Conservation (phyloP, 1,140 invertebrate species). For the Bombus turneri region DNA sequence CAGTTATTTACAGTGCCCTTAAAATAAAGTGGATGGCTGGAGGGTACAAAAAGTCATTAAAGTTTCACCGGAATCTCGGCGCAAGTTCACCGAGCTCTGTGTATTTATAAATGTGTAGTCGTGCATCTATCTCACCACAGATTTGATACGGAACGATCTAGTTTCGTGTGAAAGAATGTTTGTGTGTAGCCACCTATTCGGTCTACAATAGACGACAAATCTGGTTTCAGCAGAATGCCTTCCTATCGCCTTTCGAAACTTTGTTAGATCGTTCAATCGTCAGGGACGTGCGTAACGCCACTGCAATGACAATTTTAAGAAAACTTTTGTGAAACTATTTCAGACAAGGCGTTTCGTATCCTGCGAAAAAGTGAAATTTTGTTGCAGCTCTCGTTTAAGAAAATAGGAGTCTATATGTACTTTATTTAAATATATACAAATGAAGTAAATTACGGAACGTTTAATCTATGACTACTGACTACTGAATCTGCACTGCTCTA, state of each 20-base stretch:
- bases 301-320: background rate
- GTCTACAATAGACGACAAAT: slow-evolving; percentile 34
- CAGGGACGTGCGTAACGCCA: background rate
- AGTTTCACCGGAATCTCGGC: slow-evolving; percentile 51
- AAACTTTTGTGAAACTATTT: background rate
- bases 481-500: no score
- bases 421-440: no score
- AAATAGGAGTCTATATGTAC: no score
- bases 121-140: slow-evolving; percentile 14
- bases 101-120: slow-evolving; percentile 32
- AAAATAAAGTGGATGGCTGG: slow-evolving; percentile 26
- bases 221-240: slow-evolving; percentile 11
- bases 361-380: no score
- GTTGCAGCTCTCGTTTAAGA: no score
- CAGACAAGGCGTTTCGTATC: background rate
- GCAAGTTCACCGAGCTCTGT: slow-evolving; percentile 23
- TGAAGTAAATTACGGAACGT: no score
- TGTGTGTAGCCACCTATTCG: background rate
- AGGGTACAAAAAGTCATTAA: slow-evolving; percentile 53
- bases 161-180: slow-evolving; percentile 31
- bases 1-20: slow-evolving; percentile 54
- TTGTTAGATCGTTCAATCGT: slow-evolving; percentile 16
- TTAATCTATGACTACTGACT: no score
- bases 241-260: slow-evolving; percentile 24
- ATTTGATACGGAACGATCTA: slow-evolving; percentile 54